Evolutionary conservation across 2,113 vertebrate genomes (phyloP), one percentile per base, ranked within the genome.

Genomic region (Orcinus orca): DNA sequence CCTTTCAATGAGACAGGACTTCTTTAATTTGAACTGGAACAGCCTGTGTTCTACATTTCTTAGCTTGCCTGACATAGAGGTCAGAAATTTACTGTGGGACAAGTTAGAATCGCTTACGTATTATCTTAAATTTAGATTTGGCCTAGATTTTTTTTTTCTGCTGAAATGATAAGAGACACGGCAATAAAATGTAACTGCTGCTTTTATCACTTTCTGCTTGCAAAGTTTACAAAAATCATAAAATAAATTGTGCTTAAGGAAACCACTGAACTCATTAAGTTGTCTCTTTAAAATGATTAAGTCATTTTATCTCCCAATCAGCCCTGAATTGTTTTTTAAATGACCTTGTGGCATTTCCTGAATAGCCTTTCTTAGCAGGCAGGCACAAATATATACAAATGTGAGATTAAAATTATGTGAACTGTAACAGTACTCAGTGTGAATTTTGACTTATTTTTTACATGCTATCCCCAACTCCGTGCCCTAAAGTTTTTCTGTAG

Each of bases 61-160:
- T 88, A 85, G 44, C 53, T 58, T 88, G 21, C 26, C 50, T 96
- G 71, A 80, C 70, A 93, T 0, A 92, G 80, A 97, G 96, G 95
- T 96, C 92, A 96, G 76, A 90, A 76, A 90, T 88, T 82, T 95
- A 67, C 71, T 70, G 47, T 76, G 55, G 60, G 73, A 71, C 50
- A 84, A 97, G 67, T 89, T 84, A 84, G 53, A 97, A 92, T 89
- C 29, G 3, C 93, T 96, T 83, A 86, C 47, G 92, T 76, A 95
- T 77, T 96, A 90, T 29, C 70, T 93, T 97, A 97, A 95, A 88
- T 97, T 95, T 98, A 97, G 79, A 97, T 95, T 80, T 97, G 63
- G 18, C 74, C 82, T 86, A 92, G 50, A 68, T 70, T 47, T 86
- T 79, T 63, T 50, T 77, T 77, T 73, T 0, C 38, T 50, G 47